phyloP scores from a whole-genome alignment of 37 sponge, comb jelly and placozoan species.

The Eunapius fragilis region DNA sequence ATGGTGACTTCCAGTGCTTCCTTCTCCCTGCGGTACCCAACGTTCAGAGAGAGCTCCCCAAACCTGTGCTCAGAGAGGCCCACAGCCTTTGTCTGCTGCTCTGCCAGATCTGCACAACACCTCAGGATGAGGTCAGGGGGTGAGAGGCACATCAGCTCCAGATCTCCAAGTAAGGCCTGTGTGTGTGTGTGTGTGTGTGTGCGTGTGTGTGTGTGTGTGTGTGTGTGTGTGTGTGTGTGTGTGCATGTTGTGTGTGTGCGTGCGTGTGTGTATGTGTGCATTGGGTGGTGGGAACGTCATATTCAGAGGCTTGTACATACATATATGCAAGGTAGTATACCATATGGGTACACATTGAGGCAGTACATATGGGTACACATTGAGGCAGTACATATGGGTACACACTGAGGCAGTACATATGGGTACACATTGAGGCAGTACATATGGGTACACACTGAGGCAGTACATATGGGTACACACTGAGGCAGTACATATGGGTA shows the following conservation, averaged over 20 bases:
- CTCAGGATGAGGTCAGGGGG: slow-evolving; percentile 17
- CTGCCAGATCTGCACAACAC: slow-evolving; percentile 40
- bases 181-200: not conserved
- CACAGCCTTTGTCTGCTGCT: not conserved
- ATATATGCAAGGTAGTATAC: too few relatives aligned
- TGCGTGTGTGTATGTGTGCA: not conserved
- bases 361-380: too few relatives aligned
- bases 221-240: not conserved
- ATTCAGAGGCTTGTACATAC: too few relatives aligned
- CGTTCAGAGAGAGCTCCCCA: slow-evolving; percentile 24
- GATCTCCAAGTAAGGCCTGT: slow-evolving; percentile 16
- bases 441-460: too few relatives aligned
- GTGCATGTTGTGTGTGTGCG: not conserved
- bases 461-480: too few relatives aligned
- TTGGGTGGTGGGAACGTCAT: too few relatives aligned
- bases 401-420: too few relatives aligned
- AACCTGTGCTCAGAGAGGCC: not conserved
- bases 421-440: too few relatives aligned
- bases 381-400: too few relatives aligned
- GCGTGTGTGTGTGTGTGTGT: not conserved
- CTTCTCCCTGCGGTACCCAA: slow-evolving; percentile 28
- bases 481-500: too few relatives aligned
- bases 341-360: too few relatives aligned
- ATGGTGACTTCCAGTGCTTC: slow-evolving; percentile 11
- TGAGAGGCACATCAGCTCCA: slow-evolving; percentile 15